phyloP scores from a whole-genome alignment of 2,888 invertebrate species.

The Artemia sinica region DNA sequence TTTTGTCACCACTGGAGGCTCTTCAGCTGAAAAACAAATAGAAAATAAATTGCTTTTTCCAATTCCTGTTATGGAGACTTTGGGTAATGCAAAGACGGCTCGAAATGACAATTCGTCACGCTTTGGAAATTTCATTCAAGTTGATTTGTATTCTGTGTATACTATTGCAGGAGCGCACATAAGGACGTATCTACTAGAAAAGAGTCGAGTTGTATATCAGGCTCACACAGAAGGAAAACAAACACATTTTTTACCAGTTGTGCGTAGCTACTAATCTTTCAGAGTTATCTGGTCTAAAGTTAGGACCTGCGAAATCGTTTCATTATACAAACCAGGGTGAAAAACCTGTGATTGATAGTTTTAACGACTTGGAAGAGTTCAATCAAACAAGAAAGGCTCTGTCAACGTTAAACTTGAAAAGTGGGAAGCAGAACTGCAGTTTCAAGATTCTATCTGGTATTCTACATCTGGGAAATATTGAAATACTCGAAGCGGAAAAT shows the following conservation, averaged over 20 bases:
- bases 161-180: slow-evolving; percentile 78
- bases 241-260: slow-evolving; percentile 95
- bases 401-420: slow-evolving; percentile 57
- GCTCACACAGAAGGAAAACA: slow-evolving; percentile 83
- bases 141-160: slow-evolving; percentile 67
- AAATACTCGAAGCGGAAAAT: slow-evolving; percentile 37
- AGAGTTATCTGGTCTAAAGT: slow-evolving; percentile 47
- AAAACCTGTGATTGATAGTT: slow-evolving; percentile 60
- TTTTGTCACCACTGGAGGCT: too few species aligned
- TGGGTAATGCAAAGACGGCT: slow-evolving; percentile 96
- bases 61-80: too few species aligned
- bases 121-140: slow-evolving; percentile 80
- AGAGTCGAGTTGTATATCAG: slow-evolving; percentile 89
- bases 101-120: slow-evolving; percentile 94
- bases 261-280: slow-evolving; percentile 53
- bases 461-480: slow-evolving; percentile 79
- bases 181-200: slow-evolving; percentile 91
- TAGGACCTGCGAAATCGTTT: slow-evolving; percentile 43
- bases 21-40: too few species aligned
- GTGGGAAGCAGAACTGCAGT: slow-evolving; percentile 56
- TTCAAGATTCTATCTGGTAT: slow-evolving; percentile 71
- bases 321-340: slow-evolving; percentile 64
- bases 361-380: slow-evolving; percentile 66
- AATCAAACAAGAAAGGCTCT: slow-evolving; percentile 59
- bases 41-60: too few species aligned